Base-by-base conservation (phyloP, 2,888 invertebrate genomes). In the Scaptomyza flava region DNA sequence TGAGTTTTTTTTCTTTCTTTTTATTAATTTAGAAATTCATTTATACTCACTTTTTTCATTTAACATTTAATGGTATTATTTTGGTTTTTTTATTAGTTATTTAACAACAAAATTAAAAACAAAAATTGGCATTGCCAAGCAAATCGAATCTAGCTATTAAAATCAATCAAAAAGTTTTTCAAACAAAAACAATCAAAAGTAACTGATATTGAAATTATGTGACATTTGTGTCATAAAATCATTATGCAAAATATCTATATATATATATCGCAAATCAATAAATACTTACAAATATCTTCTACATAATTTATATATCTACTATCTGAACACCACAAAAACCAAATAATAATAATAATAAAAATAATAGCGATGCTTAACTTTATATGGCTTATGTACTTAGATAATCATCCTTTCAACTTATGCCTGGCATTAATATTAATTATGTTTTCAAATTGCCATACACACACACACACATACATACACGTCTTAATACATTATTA, bases 401-500 rank as follows among this genome's bases (percentile, higher is more conserved):
- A 70, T 64, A 81, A 76, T 79, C 84, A 79, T 82, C 67, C 69
- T 81, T 79, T 78, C 69, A 59, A 81, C 78, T 84, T 81, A 74
- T 82, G 84, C 84, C 79, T 82, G 82, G 70, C 78, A 80, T 71
- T 72, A 57, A 68, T 56, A 64, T 65, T 63, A 63, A 64, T 68
- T 70, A 68, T 65, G 64, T 73, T 79, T 72, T 77, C 46, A 54
- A 63, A 72, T 59, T 68, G 54, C 59, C 56, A 62, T 48, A 53
- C 56, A 62, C 61, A 64, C 60, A 70, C 42, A 67, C 59, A 65
- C 53, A 72, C 48, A 14, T n/a, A 34, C 2, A 34, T 12, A 41
- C 43, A 56, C 41, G 17, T 17, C 17, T 23, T 23, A 23, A 23
- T 4, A 69, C 50, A 70, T 52, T 65, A 69, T 57, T 77, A 74